These are phyloP conservation scores for Barnardius zonarius DNA, from an alignment of 2,113 vertebrate genomes.

Conservation along the genomic window DNA sequence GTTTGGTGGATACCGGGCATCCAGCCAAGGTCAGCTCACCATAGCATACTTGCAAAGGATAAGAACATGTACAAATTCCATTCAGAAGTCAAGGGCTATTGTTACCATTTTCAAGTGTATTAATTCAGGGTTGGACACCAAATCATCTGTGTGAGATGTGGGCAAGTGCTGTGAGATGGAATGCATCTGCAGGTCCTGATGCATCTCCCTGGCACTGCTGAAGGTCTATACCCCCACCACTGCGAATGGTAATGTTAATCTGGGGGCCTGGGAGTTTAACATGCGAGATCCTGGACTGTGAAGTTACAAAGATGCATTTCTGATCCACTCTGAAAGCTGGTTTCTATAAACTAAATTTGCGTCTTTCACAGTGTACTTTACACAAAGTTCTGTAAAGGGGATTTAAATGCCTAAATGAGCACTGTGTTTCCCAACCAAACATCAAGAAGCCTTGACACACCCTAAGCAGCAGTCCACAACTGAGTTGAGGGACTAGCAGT, in stretches of 20 bases:
- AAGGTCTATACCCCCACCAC: not conserved
- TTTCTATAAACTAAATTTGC: not conserved
- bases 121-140: not conserved
- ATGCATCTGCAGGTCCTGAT: not conserved
- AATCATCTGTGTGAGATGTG: not conserved
- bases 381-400: not conserved
- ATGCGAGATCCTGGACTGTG: not conserved
- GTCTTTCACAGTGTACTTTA: not conserved
- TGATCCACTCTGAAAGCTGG: not conserved
- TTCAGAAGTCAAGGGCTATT: not conserved
- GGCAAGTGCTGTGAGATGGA: not conserved
- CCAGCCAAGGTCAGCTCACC: not conserved
- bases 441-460: not conserved
- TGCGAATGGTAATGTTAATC: not conserved
- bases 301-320: not conserved
- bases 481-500: not conserved
- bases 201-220: not conserved
- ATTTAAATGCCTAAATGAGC: not conserved
- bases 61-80: not conserved
- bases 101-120: not conserved
- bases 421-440: not conserved
- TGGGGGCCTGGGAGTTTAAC: not conserved
- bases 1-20: not conserved
- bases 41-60: not conserved
- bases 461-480: not conserved